phyloP scores from a whole-genome alignment of 2,888 invertebrate genomes.

The Myopa tessellatipennis region DNA sequence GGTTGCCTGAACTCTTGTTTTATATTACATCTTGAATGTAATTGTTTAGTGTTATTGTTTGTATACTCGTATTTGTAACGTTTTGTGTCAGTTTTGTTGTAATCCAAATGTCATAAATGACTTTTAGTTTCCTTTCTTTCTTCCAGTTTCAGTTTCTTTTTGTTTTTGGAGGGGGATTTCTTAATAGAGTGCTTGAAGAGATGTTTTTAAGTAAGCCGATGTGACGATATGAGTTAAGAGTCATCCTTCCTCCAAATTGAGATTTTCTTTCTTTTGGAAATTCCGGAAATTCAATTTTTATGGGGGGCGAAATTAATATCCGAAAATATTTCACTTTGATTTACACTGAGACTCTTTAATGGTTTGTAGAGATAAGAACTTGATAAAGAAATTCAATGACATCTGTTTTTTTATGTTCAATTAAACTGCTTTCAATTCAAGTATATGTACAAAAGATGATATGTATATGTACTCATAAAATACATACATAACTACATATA shows the following conservation, averaged over 20 bases:
- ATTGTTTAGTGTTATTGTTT: background rate
- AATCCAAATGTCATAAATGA: constrained; percentile 10
- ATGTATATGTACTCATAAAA: no score
- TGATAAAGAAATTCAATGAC: no score
- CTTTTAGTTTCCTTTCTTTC: background rate
- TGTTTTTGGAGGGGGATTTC: background rate
- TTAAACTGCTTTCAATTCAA: no score
- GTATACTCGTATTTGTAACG: constrained; percentile 9
- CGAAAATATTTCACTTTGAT: background rate
- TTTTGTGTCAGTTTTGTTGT: background rate
- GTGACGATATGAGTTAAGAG: no score
- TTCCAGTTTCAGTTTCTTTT: background rate
- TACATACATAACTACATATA: no score
- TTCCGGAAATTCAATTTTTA: background rate
- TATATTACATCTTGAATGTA: background rate
- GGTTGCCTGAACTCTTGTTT: constrained; percentile 4
- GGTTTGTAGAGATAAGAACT: no score
- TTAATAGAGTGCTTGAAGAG: background rate
- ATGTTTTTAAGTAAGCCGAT: background rate
- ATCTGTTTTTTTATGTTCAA: no score
- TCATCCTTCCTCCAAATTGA: background rate
- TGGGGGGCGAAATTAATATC: background rate
- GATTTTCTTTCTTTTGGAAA: background rate
- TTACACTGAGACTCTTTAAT: no score
- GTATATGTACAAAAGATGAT: no score